Evolutionary conservation across 2,888 invertebrate species (phyloP), one percentile per base, ranked within the genome.

Genomic region (Sisyra terminalis): DNA sequence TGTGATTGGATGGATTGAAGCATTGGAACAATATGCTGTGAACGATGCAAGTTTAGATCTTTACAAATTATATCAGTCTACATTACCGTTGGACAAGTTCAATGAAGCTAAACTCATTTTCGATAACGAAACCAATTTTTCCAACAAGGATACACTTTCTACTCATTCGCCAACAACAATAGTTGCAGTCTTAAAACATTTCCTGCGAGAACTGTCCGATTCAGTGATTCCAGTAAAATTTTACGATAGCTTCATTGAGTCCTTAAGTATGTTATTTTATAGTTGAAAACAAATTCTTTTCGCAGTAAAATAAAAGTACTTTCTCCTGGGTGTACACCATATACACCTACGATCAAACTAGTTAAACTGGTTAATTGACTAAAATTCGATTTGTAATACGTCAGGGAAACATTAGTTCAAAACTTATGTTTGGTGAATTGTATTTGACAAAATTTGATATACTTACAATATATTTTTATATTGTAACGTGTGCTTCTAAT

Each of bases 211-310:
- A 55, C 60, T 84, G 48, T 80, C 80, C 1, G 80, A 83, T 57
- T 79, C 83, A 3, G 66, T 84, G 42, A 78, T 84, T 50, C 83
- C 82, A 16, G 76, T 79, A 29, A 72, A 73, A 54, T 75, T 73
- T 67, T 84, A 84, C 57, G 76, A 78, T 50, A 66, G 67, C 49
- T 81, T 83, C 57, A 66, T 83, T 45, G 73, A 71, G 50, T 70
- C 71, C 46, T 50, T 57, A 44, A 58, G 57, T 56, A 52, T 53
- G 56, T 55, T 29, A 31, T 36, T 9, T n/a, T n/a, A n/a, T n/a
- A n/a, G n/a, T n/a, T n/a, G n/a, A n/a, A n/a, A n/a, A n/a, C n/a
- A n/a, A n/a, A n/a, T n/a, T n/a, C n/a, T n/a, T n/a, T n/a, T n/a
- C n/a, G n/a, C n/a, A n/a, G n/a, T n/a, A n/a, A n/a, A n/a, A n/a